Evolutionary conservation across 2,113 vertebrate genomes (phyloP).

Genomic region (Spermophilus dauricus): DNA sequence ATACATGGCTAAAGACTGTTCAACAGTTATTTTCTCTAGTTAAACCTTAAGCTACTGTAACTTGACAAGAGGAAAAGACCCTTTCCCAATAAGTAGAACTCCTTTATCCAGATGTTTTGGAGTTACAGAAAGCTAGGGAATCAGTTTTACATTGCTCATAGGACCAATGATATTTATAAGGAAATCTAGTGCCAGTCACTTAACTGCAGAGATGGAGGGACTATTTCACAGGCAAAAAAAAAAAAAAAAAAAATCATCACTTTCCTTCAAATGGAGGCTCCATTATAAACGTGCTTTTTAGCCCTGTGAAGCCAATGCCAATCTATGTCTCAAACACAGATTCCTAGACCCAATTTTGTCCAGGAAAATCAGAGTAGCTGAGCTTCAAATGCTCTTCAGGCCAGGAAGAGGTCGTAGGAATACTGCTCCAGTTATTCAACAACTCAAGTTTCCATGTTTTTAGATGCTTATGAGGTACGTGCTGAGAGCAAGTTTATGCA

Average conservation of each 20-base stretch:
- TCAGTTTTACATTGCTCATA: neutral
- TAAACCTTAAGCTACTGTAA: neutral
- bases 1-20: neutral
- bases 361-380: neutral
- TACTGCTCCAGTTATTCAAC: fast-evolving
- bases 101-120: neutral
- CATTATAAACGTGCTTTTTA: neutral
- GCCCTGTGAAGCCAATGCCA: neutral
- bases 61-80: neutral
- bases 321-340: neutral
- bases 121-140: neutral
- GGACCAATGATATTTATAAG: neutral
- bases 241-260: neutral
- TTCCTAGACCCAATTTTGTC: neutral
- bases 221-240: neutral
- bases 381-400: neutral
- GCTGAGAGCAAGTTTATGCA: neutral
- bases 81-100: neutral
- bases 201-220: neutral
- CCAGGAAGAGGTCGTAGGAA: neutral
- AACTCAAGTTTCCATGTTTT: neutral
- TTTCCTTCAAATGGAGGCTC: slow-evolving; percentile 16
- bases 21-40: neutral
- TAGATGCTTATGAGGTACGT: neutral
- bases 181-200: neutral